These are phyloP conservation scores for Erpornis zantholeuca DNA, from an alignment of 2,113 vertebrate genomes.

Conservation along the genomic window DNA sequence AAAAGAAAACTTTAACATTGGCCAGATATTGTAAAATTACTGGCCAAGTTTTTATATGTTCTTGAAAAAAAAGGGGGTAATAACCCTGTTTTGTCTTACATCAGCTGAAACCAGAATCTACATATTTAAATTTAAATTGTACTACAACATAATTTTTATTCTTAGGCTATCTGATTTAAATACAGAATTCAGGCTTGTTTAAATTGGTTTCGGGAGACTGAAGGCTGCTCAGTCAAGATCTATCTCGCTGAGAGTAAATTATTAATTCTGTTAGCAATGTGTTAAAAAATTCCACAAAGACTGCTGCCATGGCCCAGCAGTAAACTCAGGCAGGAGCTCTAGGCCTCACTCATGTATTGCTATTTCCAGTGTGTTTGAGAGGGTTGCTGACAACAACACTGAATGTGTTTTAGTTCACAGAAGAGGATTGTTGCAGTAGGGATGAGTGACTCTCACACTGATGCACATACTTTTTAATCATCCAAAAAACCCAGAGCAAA, in stretches of 20 bases:
- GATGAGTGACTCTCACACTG: neutral
- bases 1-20: neutral
- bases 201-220: neutral
- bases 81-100: neutral
- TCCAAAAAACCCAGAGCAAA: neutral
- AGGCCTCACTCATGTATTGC: neutral
- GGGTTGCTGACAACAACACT: neutral
- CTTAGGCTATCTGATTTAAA: neutral
- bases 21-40: neutral
- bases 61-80: neutral
- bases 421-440: neutral
- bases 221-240: neutral
- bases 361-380: neutral
- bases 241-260: neutral
- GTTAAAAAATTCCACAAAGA: neutral
- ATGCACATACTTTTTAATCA: neutral
- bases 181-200: neutral
- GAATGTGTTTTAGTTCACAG: rapidly evolving
- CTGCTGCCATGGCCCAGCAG: neutral
- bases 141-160: neutral
- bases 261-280: neutral
- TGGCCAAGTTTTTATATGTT: neutral
- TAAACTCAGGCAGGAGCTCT: neutral
- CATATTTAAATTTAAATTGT: neutral
- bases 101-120: neutral